Evolutionary conservation across 2,113 vertebrate genomes (phyloP).

Genomic region (Scortum barcoo): DNA sequence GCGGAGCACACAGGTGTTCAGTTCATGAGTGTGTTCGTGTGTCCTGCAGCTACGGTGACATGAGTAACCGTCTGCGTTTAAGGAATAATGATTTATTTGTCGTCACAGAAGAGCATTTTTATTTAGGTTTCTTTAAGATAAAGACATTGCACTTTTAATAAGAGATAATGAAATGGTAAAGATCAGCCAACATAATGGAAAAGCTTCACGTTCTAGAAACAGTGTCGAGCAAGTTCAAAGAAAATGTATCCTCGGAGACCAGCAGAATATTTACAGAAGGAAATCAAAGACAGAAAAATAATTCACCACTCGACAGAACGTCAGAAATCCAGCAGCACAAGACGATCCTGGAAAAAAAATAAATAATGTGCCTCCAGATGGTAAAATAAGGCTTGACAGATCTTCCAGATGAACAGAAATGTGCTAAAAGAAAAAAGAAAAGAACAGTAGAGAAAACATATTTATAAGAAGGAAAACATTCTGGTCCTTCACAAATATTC

Average conservation of each 20-base stretch:
- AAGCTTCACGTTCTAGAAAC: background rate
- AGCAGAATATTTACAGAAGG: slow-evolving; percentile 32
- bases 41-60: background rate
- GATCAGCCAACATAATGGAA: background rate
- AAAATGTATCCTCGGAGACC: background rate
- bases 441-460: background rate
- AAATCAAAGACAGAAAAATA: slow-evolving; percentile 42
- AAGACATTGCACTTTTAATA: background rate
- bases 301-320: slow-evolving; percentile 1
- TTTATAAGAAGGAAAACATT: background rate
- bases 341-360: background rate
- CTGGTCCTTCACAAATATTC: background rate
- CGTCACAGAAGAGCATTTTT: background rate
- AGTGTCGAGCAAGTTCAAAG: background rate
- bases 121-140: background rate
- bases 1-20: slow-evolving; percentile 52
- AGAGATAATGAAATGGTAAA: background rate
- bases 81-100: background rate
- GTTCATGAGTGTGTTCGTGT: background rate
- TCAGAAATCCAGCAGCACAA: background rate
- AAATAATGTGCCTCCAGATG: slow-evolving; percentile 22
- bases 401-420: background rate
- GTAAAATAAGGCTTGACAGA: slow-evolving; percentile 6
- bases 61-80: background rate
- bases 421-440: background rate